phyloP scores from a whole-genome alignment of 1,140 invertebrate genomes.

The Drosophila insularis region DNA sequence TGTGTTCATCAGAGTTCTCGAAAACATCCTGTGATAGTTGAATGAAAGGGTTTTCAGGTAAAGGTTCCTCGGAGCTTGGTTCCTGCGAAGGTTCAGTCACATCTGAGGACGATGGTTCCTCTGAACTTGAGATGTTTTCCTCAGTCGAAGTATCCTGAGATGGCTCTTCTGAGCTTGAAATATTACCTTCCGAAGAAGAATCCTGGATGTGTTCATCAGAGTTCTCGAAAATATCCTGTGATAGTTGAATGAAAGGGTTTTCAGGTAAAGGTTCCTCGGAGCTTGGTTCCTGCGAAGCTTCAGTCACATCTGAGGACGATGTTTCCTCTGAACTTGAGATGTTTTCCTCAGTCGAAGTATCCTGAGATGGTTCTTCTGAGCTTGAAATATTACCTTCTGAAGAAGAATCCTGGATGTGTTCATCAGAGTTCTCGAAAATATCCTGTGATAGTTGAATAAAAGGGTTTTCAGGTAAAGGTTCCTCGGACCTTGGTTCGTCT shows the following conservation, averaged over 20 bases:
- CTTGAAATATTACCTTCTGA: neutral
- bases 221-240: neutral
- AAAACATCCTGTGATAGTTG: no score
- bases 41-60: no score
- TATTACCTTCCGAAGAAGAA: no score
- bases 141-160: neutral
- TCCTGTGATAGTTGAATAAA: neutral
- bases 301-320: neutral
- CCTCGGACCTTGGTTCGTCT: neutral
- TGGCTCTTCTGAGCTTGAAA: neutral
- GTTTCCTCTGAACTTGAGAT: neutral
- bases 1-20: neutral
- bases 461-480: neutral
- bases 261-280: neutral
- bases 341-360: neutral
- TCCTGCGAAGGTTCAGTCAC: neutral
- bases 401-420: neutral
- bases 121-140: neutral
- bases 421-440: neutral
- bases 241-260: neutral
- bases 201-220: no score
- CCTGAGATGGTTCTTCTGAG: neutral
- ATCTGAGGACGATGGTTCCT: neutral
- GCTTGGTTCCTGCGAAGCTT: conserved; percentile 2
- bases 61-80: no score